A percentile compares a stretch with the other conserved stretches of the same genome.
phyloP scores from a whole-genome alignment of 2,797 vertebrate genomes.

The Propithecus deckenii region DNA sequence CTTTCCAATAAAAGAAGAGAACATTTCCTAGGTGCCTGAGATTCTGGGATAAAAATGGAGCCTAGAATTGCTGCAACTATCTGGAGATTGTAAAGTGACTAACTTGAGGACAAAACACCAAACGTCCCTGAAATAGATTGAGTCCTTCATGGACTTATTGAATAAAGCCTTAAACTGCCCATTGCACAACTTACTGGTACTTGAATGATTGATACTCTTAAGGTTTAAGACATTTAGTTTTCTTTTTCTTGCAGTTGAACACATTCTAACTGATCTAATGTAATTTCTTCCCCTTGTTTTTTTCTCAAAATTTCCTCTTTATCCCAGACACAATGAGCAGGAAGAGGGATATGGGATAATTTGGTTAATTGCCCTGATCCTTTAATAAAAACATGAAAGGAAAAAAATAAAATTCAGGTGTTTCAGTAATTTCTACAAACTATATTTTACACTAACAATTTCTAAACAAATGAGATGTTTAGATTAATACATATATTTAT shows the following conservation, averaged over 20 bases:
- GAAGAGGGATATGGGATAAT: neutral
- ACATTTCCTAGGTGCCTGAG: neutral
- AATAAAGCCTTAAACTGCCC: neutral
- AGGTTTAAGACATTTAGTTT: neutral
- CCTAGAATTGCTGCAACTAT: neutral
- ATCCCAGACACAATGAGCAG: neutral
- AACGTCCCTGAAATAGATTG: neutral
- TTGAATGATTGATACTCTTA: neutral
- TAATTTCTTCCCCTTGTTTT: neutral
- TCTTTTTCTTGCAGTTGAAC: neutral
- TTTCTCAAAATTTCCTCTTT: neutral
- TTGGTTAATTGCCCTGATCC: neutral
- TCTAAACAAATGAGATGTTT: neutral
- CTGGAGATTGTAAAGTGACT: neutral
- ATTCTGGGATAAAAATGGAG: neutral
- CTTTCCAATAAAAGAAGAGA: neutral
- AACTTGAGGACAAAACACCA: neutral
- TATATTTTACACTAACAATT: neutral
- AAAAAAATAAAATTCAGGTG: neutral
- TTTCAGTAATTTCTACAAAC: neutral
- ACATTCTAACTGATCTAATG: neutral
- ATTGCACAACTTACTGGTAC: neutral
- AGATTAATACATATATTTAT: neutral
- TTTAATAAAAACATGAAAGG: neutral
- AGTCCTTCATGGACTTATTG: neutral